Evolutionary conservation across 2,888 invertebrate genomes (phyloP).

Genomic region (Cephus pygmeus): DNA sequence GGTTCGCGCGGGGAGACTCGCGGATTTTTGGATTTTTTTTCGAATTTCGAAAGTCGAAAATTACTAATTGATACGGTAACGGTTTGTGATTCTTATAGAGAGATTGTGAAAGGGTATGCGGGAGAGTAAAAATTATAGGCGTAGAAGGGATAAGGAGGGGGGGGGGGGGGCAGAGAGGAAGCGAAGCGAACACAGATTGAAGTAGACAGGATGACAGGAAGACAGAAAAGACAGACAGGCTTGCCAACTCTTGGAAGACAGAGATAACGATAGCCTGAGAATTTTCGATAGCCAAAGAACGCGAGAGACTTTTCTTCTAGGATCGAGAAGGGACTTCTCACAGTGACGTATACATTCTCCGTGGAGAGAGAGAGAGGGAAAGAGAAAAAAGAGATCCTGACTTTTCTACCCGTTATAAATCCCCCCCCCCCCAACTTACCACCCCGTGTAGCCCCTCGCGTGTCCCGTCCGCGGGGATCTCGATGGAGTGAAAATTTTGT

Average conservation of each 20-base stretch:
- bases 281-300: neutral
- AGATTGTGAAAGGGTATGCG: neutral
- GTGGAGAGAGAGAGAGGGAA: neutral
- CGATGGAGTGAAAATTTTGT: slow-evolving; percentile 42
- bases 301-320: neutral
- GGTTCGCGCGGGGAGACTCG: neutral
- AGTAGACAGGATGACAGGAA: neutral
- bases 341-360: neutral
- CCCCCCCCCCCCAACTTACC: neutral
- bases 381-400: neutral
- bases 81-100: neutral
- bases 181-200: neutral
- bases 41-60: neutral
- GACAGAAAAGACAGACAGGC: neutral
- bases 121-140: neutral
- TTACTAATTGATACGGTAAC: neutral
- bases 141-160: neutral
- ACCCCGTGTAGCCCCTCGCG: neutral
- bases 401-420: neutral
- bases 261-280: neutral
- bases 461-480: slow-evolving; percentile 23
- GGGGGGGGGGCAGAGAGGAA: neutral
- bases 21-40: neutral
- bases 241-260: neutral
- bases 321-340: neutral